Percentiles rank a stretch among this genome's conserved stretches.
These are phyloP conservation scores for Zaprionus vittiger DNA, from an alignment of 1,140 invertebrate genomes.

Conservation along the genomic window DNA sequence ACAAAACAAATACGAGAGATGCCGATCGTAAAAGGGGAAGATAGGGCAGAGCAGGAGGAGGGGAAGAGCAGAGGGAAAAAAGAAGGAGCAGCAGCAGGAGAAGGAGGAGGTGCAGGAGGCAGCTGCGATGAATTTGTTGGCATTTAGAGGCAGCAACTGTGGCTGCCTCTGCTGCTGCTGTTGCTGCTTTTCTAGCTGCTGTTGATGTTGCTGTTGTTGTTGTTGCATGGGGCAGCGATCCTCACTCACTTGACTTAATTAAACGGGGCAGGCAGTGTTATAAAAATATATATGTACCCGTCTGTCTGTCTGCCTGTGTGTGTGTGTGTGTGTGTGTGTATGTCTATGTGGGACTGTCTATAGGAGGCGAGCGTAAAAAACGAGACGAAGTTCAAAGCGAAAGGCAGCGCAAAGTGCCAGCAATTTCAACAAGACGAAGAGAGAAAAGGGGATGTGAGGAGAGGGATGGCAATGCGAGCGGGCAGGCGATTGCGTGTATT, in stretches of 20 bases:
- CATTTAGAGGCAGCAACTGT: constrained; percentile 68
- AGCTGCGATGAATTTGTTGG: constrained; percentile 67
- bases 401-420: constrained; percentile 40
- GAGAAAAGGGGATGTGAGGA: too few species aligned
- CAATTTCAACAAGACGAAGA: constrained; percentile 16
- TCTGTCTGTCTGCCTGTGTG: constrained; percentile 9
- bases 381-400: constrained; percentile 56
- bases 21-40: constrained; percentile 47
- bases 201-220: constrained; percentile 3
- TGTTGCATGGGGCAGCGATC: constrained; percentile 64
- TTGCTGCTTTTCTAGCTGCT: background rate
- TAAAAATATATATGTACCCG: constrained; percentile 44
- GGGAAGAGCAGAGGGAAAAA: background rate
- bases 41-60: constrained; percentile 24
- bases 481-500: constrained; percentile 28
- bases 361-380: constrained; percentile 57
- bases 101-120: constrained; percentile 9
- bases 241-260: constrained; percentile 80
- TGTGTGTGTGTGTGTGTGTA: constrained; percentile 45
- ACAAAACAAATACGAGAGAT: constrained; percentile 74
- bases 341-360: constrained; percentile 45
- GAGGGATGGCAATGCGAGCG: background rate
- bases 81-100: constrained; percentile 13
- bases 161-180: constrained; percentile 35
- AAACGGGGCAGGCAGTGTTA: constrained; percentile 63